A percentile compares a stretch with the other conserved stretches of the same genome.
Conservation (phyloP, 1,140 invertebrate genomes). For the Rhyzopertha dominica region DNA sequence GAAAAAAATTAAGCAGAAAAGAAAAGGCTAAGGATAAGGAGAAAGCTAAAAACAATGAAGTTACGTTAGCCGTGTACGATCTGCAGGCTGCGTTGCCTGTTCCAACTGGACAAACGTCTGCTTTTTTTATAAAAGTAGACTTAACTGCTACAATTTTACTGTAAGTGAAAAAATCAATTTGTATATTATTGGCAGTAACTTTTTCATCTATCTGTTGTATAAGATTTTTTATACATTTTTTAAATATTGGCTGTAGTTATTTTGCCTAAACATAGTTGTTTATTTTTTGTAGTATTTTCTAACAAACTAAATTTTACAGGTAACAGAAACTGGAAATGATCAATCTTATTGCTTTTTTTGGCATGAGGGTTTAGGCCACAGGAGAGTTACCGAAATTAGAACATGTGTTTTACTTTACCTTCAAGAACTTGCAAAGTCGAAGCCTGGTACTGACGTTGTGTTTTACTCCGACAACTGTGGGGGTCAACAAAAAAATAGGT, state of each 20-base stretch:
- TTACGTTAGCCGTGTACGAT: constrained; percentile 29
- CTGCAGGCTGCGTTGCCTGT: constrained; percentile 32
- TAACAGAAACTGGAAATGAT: constrained; percentile 18
- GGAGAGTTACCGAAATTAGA: constrained; percentile 45
- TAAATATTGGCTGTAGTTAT: background rate
- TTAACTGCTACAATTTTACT: constrained; percentile 48
- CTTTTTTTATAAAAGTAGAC: constrained; percentile 39
- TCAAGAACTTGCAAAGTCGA: constrained; percentile 22
- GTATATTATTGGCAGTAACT: constrained; percentile 12
- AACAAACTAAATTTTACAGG: no score
- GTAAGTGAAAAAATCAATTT: constrained; percentile 34
- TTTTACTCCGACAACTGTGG: constrained; percentile 44
- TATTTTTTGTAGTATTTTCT: no score
- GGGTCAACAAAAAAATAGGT: constrained; percentile 44
- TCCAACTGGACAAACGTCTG: constrained; percentile 25
- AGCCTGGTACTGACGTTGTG: constrained; percentile 27
- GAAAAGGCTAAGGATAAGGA: constrained; percentile 28
- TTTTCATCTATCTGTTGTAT: no score
- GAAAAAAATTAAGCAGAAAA: constrained; percentile 23
- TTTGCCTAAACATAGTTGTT: background rate
- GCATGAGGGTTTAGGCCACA: constrained; percentile 45
- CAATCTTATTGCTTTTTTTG: constrained; percentile 44
- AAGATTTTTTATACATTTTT: no score
- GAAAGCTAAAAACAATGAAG: constrained; percentile 18
- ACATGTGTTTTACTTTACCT: constrained; percentile 40